phyloP scores from a whole-genome alignment of 2,113 vertebrate genomes.

The Patagioenas fasciata region DNA sequence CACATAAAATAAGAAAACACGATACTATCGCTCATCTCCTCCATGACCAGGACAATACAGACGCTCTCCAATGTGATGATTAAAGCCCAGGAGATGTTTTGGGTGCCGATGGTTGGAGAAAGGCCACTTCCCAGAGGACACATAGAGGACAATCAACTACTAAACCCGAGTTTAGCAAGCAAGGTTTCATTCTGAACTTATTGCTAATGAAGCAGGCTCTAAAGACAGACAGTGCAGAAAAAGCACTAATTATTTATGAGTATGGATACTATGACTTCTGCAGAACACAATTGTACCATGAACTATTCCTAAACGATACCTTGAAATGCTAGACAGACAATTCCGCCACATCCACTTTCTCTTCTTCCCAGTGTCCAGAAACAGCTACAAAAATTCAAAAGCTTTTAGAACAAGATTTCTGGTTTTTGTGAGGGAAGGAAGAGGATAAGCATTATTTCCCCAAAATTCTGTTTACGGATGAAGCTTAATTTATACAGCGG shows the following conservation, averaged over 20 bases:
- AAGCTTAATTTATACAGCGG: background rate
- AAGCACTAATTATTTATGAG: conserved; percentile 12
- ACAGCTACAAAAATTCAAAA: background rate
- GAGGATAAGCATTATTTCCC: background rate
- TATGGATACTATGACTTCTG: background rate
- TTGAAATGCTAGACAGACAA: background rate
- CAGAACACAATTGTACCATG: background rate
- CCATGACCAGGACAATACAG: background rate
- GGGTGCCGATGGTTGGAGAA: background rate
- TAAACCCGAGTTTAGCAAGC: background rate
- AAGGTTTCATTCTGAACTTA: background rate
- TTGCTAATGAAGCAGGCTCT: background rate
- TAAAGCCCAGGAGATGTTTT: background rate
- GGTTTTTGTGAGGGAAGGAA: background rate
- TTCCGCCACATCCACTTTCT: background rate
- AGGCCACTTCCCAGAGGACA: background rate
- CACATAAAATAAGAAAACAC: background rate
- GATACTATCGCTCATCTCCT: background rate
- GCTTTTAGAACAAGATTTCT: background rate
- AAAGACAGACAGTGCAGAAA: background rate
- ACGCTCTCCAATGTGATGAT: background rate
- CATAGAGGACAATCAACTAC: background rate
- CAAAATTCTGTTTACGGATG: background rate
- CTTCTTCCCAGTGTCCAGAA: background rate
- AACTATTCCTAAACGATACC: background rate